These are phyloP conservation scores for Phania funesta DNA, from an alignment of 2,888 invertebrate species.

Conservation along the genomic window DNA sequence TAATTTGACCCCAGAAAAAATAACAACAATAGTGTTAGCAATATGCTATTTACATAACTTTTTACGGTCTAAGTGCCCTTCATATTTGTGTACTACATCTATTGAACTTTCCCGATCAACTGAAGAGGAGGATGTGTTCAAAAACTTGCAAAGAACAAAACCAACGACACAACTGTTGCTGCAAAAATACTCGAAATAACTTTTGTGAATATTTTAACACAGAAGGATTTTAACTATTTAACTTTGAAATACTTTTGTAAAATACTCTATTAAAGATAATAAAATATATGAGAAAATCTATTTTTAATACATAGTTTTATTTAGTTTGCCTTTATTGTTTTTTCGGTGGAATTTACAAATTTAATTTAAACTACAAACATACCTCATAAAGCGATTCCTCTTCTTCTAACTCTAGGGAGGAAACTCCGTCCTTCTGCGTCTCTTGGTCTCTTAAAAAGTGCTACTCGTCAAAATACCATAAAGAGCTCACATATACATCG, in stretches of 20 bases:
- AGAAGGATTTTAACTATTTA: not conserved
- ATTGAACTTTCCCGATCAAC: not conserved
- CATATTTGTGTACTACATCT: not conserved
- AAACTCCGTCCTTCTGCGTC: not conserved
- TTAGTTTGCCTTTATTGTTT: too few species aligned
- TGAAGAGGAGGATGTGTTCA: not conserved
- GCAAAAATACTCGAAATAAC: not conserved
- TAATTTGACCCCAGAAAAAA: constrained; percentile 59
- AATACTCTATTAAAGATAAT: not conserved
- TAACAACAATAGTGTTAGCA: constrained; percentile 44
- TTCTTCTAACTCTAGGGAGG: not conserved
- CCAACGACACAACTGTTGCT: not conserved
- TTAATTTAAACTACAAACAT: too few species aligned
- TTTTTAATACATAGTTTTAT: not conserved
- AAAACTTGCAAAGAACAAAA: not conserved
- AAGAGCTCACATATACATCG: too few species aligned
- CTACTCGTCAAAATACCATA: too few species aligned
- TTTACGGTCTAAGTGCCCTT: not conserved
- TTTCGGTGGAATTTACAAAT: too few species aligned
- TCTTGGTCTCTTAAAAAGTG: not conserved
- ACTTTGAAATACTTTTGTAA: not conserved
- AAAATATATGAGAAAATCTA: not conserved
- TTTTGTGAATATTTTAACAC: not conserved
- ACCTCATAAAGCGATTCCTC: not conserved
- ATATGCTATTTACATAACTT: constrained; percentile 66